phyloP scores from a whole-genome alignment of 2,888 invertebrate genomes.

The Papilio demoleus region DNA sequence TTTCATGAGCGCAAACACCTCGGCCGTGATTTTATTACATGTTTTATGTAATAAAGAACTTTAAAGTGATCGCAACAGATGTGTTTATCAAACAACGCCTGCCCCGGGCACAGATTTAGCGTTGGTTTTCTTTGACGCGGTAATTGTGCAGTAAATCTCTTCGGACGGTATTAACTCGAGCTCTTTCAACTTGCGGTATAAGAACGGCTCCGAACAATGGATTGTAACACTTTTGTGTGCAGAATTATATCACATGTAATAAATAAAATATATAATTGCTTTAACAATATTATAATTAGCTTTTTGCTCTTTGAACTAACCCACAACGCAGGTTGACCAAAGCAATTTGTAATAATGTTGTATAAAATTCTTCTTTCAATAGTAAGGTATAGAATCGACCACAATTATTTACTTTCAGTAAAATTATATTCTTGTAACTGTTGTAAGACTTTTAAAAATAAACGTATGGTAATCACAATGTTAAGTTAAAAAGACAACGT shows the following conservation, averaged over 20 bases:
- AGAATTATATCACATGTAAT: not conserved
- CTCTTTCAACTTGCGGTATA: slow-evolving; percentile 48
- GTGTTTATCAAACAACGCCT: slow-evolving; percentile 32
- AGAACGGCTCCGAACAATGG: slow-evolving; percentile 43
- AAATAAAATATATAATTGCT: not conserved
- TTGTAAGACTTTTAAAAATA: slow-evolving; percentile 3
- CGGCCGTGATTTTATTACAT: slow-evolving; percentile 30
- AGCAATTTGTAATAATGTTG: too few species aligned
- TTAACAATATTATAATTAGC: not conserved
- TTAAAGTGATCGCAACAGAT: slow-evolving; percentile 35
- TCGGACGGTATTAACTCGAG: slow-evolving; percentile 54
- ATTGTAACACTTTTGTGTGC: not conserved
- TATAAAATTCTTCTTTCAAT: too few species aligned
- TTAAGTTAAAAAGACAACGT: slow-evolving; percentile 10
- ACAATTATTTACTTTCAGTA: too few species aligned
- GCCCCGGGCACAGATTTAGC: slow-evolving; percentile 53
- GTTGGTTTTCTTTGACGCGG: slow-evolving; percentile 57
- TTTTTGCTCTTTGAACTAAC: too few species aligned
- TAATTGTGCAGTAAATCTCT: slow-evolving; percentile 63
- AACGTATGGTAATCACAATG: not conserved
- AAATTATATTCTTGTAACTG: too few species aligned
- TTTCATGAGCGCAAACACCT: slow-evolving; percentile 36
- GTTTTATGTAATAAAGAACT: slow-evolving; percentile 22
- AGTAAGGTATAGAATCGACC: too few species aligned
- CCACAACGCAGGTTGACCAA: too few species aligned